A percentile compares a stretch with the other conserved stretches of the same genome.
phyloP scores from a whole-genome alignment of 2,797 vertebrate species.

The Orientallactaga sibirica region DNA sequence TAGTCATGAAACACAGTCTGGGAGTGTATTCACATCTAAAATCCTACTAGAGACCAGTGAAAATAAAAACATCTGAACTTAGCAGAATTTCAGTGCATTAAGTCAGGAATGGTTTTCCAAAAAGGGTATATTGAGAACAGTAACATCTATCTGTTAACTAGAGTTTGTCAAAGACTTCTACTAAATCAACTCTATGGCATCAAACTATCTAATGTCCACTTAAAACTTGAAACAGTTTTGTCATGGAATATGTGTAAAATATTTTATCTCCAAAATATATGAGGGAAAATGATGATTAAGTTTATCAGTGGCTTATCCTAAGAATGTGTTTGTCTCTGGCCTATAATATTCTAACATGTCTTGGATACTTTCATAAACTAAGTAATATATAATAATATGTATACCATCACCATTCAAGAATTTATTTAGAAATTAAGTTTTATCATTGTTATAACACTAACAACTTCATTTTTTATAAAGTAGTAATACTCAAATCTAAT shows the following conservation, averaged over 20 bases:
- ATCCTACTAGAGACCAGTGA: not conserved
- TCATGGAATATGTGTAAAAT: not conserved
- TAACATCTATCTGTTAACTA: not conserved
- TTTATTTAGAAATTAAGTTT: not conserved
- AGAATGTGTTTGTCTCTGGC: not conserved
- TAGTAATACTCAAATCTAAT: not conserved
- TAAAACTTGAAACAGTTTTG: not conserved
- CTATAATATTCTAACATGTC: not conserved
- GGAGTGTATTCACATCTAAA: not conserved
- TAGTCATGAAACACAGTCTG: not conserved
- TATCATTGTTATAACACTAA: not conserved
- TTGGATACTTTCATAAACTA: constrained; percentile 9
- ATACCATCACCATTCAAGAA: not conserved
- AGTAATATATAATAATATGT: not conserved
- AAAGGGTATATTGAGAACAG: not conserved
- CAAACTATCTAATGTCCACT: not conserved
- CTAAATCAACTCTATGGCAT: not conserved
- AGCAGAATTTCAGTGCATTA: not conserved
- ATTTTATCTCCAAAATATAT: constrained; percentile 1
- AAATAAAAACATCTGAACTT: not conserved
- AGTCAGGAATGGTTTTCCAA: not conserved
- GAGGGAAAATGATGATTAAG: not conserved
- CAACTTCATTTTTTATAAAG: constrained; percentile 32
- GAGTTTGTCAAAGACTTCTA: not conserved
- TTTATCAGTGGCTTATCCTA: not conserved